Conservation (phyloP, 1,140 invertebrate genomes). For the Nixonia krombeini region DNA sequence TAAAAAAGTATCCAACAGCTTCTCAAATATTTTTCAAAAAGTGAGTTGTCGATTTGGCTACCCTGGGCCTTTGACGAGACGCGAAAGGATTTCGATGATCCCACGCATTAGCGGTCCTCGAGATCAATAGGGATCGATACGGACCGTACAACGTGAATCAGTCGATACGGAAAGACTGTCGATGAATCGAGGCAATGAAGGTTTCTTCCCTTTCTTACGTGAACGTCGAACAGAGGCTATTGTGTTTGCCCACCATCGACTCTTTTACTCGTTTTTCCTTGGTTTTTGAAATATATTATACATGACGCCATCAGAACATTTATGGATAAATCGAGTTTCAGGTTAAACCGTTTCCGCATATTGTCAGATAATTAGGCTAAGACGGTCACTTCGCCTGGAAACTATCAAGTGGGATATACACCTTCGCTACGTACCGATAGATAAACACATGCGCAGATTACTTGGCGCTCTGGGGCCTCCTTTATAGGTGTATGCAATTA, state of each 20-base stretch:
- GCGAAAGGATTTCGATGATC: slow-evolving; percentile 61
- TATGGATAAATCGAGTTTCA: no score
- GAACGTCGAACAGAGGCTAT: background rate
- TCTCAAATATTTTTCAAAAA: slow-evolving; percentile 42
- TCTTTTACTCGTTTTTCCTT: no score
- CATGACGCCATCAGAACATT: no score
- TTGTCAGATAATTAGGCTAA: slow-evolving; percentile 68
- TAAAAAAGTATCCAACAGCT: slow-evolving; percentile 18
- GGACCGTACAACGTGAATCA: slow-evolving; percentile 42
- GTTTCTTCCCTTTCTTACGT: slow-evolving; percentile 6
- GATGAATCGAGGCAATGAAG: slow-evolving; percentile 36
- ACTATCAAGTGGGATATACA: slow-evolving; percentile 49
- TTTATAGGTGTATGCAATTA: slow-evolving; percentile 68
- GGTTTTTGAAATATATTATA: no score
- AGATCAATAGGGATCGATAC: slow-evolving; percentile 64
- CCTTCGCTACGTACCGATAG: slow-evolving; percentile 62
- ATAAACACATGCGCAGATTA: slow-evolving; percentile 69
- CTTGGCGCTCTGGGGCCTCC: slow-evolving; percentile 58
- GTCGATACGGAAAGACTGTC: slow-evolving; percentile 19
- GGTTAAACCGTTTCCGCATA: slow-evolving; percentile 63
- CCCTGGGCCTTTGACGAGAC: slow-evolving; percentile 48
- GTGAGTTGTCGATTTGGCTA: slow-evolving; percentile 18
- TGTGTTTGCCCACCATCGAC: no score
- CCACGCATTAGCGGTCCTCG: slow-evolving; percentile 56
- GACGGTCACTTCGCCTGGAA: slow-evolving; percentile 63